A percentile compares a stretch with the other conserved stretches of the same genome.
phyloP scores from a whole-genome alignment of 1,140 invertebrate species.

The Drosophila azteca region DNA sequence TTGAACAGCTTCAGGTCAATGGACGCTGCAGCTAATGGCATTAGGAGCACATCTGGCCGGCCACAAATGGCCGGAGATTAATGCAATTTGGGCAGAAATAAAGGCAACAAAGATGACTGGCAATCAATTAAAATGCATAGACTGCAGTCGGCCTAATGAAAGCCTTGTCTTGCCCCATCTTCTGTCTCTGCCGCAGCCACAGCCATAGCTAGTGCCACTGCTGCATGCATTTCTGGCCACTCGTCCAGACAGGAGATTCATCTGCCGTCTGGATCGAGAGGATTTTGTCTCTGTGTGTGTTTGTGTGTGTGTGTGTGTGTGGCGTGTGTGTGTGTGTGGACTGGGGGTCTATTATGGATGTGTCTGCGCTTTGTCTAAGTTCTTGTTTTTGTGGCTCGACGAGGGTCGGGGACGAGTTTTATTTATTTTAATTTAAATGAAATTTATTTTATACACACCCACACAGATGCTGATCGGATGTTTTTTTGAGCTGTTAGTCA shows the following conservation, averaged over 20 bases:
- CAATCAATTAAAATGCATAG: conserved; percentile 78
- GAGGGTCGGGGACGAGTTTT: conserved; percentile 46
- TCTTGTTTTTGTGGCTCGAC: conserved; percentile 57
- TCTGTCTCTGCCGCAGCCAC: too few species aligned
- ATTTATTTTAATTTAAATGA: conserved; percentile 82
- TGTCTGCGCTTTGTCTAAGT: conserved; percentile 68
- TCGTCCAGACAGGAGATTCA: conserved; percentile 25
- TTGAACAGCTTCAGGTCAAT: conserved; percentile 27
- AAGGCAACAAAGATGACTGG: conserved; percentile 42
- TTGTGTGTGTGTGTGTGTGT: too few species aligned
- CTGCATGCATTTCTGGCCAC: too few species aligned
- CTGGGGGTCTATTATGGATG: conserved; percentile 32
- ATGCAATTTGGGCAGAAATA: conserved; percentile 63
- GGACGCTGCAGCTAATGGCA: conserved; percentile 26
- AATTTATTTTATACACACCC: conserved; percentile 75
- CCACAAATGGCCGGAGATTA: conserved; percentile 44
- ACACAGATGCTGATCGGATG: conserved; percentile 14
- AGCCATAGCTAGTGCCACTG: neutral
- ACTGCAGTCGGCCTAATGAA: conserved; percentile 54
- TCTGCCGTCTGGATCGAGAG: conserved; percentile 14
- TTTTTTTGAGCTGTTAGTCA: conserved; percentile 52
- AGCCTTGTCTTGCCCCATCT: conserved; percentile 14
- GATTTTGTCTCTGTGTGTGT: too few species aligned
- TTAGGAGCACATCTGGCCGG: conserved; percentile 14
- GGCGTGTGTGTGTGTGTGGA: too few species aligned